These are phyloP conservation scores for Pseudorasbora parva DNA, from an alignment of 2,113 vertebrate species.

Conservation along the genomic window DNA sequence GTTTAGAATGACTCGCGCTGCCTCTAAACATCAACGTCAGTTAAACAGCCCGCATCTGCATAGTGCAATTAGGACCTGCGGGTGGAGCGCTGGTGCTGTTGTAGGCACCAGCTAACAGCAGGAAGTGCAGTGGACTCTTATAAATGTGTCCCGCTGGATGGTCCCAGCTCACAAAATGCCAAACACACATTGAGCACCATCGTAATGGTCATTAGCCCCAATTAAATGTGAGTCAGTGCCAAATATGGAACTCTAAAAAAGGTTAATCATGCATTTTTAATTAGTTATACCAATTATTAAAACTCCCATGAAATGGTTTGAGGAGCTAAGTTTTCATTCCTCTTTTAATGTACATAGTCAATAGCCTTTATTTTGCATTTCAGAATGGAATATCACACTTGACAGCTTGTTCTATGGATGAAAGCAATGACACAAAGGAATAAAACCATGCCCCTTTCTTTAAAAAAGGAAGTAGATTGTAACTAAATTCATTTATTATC, in stretches of 20 bases:
- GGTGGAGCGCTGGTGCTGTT: slow-evolving; percentile 14
- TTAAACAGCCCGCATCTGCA: slow-evolving; percentile 35
- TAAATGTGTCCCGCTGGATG: slow-evolving; percentile 17
- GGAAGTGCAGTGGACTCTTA: background rate
- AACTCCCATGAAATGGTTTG: background rate
- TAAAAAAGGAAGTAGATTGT: no score
- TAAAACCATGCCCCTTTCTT: background rate
- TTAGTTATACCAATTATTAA: background rate
- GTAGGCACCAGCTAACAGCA: slow-evolving; percentile 12
- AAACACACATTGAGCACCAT: background rate
- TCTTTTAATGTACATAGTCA: background rate
- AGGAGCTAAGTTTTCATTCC: background rate
- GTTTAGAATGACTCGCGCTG: slow-evolving; percentile 23
- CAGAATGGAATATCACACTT: background rate
- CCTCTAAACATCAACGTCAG: slow-evolving; percentile 28
- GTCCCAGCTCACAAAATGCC: slow-evolving; percentile 8
- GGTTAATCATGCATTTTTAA: slow-evolving; percentile 9
- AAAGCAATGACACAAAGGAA: background rate
- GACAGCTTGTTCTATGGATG: background rate
- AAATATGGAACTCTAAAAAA: slow-evolving; percentile 19
- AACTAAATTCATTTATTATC: no score
- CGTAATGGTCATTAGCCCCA: slow-evolving; percentile 16
- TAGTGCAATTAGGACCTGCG: slow-evolving; percentile 42
- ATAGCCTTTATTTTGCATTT: background rate
- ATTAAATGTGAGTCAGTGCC: slow-evolving; percentile 10